Evolutionary conservation across 2,797 vertebrate genomes (phyloP).

Genomic region (Glyptemys insculpta): DNA sequence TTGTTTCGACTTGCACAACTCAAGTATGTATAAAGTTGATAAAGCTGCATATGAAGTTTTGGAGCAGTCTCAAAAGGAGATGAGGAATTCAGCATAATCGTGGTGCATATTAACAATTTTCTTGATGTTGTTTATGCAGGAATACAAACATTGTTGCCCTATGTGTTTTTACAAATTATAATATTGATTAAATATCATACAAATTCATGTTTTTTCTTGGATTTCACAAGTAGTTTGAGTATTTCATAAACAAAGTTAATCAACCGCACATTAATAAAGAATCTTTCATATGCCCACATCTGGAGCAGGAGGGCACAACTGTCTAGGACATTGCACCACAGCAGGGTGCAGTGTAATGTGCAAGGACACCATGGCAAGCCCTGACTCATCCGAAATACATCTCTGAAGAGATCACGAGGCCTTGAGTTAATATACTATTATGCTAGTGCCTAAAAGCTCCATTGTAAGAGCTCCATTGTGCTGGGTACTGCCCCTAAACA

Average conservation of each 20-base stretch:
- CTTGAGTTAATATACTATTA: background rate
- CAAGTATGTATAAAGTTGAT: conserved; percentile 58
- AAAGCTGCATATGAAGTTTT: conserved; percentile 48
- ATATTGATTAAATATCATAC: background rate
- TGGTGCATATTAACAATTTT: conserved; percentile 53
- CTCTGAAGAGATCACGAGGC: background rate
- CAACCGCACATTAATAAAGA: rapidly evolving
- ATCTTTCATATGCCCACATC: background rate
- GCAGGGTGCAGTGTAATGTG: rapidly evolving
- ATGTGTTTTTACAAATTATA: conserved; percentile 41
- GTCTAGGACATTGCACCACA: background rate
- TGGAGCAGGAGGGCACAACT: rapidly evolving
- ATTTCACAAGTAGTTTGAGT: background rate
- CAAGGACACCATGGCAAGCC: background rate
- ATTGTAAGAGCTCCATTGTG: background rate
- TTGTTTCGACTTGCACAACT: conserved; percentile 70
- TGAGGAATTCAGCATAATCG: conserved; percentile 33
- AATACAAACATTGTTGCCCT: conserved; percentile 33
- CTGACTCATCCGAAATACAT: background rate
- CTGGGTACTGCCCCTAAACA: background rate
- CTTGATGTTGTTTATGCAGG: conserved; percentile 48
- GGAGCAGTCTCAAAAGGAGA: conserved; percentile 63
- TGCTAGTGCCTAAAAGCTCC: background rate
- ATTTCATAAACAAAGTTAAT: background rate
- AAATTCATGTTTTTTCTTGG: background rate